Evolutionary conservation across 2,113 vertebrate species (phyloP).

Genomic region (Vicugna pacos): DNA sequence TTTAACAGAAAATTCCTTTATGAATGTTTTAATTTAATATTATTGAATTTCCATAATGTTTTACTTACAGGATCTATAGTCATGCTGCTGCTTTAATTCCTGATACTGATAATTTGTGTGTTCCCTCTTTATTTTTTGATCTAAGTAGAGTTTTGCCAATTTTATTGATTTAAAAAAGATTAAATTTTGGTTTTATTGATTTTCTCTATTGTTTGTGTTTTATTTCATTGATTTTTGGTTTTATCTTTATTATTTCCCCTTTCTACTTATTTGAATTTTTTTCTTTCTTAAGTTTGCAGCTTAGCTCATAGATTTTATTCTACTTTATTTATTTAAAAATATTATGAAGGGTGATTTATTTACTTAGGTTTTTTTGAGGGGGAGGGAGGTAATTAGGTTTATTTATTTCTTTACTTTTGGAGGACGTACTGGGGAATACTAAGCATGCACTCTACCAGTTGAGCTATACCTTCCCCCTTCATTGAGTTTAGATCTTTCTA

Average conservation of each 20-base stretch:
- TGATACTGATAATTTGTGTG: neutral
- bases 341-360: no score
- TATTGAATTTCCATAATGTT: neutral
- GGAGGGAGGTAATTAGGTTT: no score
- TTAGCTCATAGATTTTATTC: neutral
- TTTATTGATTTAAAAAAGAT: neutral
- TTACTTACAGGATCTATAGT: neutral
- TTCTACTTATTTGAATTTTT: neutral
- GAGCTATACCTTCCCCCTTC: no score
- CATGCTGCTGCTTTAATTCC: neutral
- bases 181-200: neutral
- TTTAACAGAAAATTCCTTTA: neutral
- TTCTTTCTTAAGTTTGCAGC: neutral
- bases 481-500: neutral
- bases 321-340: no score
- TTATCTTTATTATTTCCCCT: neutral
- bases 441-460: no score
- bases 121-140: neutral
- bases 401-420: no score
- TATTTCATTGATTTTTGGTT: neutral
- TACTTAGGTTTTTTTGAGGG: no score
- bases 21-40: neutral
- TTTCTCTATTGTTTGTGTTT: neutral
- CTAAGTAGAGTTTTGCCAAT: neutral
- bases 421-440: no score